Percentiles rank a stretch among this genome's conserved stretches.
These are phyloP conservation scores for Anarsia innoxiella DNA, from an alignment of 2,888 invertebrate genomes.

Conservation along the genomic window DNA sequence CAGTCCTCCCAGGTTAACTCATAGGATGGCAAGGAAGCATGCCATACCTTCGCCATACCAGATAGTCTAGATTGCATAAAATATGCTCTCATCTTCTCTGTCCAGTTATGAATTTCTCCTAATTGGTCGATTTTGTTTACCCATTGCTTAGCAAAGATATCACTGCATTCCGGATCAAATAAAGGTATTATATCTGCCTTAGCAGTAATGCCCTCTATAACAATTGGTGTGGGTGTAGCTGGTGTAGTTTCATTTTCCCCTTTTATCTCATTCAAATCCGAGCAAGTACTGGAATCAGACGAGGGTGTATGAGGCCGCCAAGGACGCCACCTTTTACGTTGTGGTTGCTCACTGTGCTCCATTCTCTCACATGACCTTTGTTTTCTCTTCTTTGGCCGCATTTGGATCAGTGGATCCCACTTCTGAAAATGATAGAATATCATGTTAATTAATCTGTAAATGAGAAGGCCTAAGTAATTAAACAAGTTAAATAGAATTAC, in stretches of 20 bases:
- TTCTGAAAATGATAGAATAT: slow-evolving; percentile 3
- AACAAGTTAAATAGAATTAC: too few species aligned
- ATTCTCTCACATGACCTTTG: not conserved
- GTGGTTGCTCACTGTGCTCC: not conserved
- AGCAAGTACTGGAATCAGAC: not conserved
- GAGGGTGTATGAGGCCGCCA: not conserved
- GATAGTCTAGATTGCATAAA: slow-evolving; percentile 6
- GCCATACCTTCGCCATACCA: slow-evolving; percentile 10
- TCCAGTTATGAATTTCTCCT: slow-evolving; percentile 5
- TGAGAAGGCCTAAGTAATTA: too few species aligned
- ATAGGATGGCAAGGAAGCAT: slow-evolving; percentile 1
- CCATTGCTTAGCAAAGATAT: slow-evolving; percentile 3
- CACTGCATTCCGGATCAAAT: slow-evolving; percentile 7
- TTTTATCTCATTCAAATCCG: not conserved
- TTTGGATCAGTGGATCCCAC: not conserved
- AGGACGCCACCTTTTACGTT: not conserved
- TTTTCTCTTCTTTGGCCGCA: not conserved
- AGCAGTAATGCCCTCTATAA: not conserved
- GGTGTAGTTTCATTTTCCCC: not conserved
- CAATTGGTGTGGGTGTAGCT: not conserved
- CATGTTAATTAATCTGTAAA: too few species aligned
- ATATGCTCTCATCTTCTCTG: slow-evolving; percentile 2
- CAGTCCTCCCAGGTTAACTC: slow-evolving; percentile 7
- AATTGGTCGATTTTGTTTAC: slow-evolving; percentile 11
- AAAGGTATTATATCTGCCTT: slow-evolving; percentile 10